Conservation (phyloP, 92 coral and sea anemone species). For the Porites evermanni region DNA sequence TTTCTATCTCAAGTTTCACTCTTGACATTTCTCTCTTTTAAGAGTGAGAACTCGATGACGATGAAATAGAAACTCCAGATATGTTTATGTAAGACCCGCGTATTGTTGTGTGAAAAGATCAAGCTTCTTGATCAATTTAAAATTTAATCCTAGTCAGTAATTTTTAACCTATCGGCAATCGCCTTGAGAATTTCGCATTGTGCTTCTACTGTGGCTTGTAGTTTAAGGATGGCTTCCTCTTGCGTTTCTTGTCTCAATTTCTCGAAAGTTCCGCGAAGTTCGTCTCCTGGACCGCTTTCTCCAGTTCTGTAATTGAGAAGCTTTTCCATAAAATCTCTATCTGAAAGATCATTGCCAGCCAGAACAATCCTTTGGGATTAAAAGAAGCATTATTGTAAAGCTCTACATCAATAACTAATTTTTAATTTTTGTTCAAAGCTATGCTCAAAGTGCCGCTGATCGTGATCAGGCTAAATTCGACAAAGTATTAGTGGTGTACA, state of each 20-base stretch:
- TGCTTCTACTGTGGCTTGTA: conserved; percentile 64
- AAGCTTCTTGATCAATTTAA: too few species aligned
- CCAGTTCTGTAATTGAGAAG: conserved; percentile 7
- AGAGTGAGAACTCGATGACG: too few species aligned
- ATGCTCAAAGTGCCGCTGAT: too few species aligned
- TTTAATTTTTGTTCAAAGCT: too few species aligned
- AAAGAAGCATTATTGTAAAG: background rate
- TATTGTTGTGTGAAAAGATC: too few species aligned
- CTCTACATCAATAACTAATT: too few species aligned
- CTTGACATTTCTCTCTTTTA: too few species aligned
- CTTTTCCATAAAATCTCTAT: conserved; percentile 28
- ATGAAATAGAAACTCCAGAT: too few species aligned
- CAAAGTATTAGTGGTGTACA: too few species aligned
- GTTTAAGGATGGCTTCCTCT: conserved; percentile 5
- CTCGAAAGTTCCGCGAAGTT: background rate
- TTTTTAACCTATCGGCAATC: conserved; percentile 53
- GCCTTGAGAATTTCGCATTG: conserved; percentile 72
- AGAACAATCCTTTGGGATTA: conserved; percentile 7
- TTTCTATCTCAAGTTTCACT: too few species aligned
- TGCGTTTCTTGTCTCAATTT: background rate
- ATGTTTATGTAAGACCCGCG: too few species aligned
- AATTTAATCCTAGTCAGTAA: background rate
- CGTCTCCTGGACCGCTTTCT: background rate
- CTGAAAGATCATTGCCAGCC: conserved; percentile 14
- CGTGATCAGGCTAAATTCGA: too few species aligned